Evolutionary conservation across 2,113 vertebrate species (phyloP).

Genomic region (Phylloscopus trochilus): DNA sequence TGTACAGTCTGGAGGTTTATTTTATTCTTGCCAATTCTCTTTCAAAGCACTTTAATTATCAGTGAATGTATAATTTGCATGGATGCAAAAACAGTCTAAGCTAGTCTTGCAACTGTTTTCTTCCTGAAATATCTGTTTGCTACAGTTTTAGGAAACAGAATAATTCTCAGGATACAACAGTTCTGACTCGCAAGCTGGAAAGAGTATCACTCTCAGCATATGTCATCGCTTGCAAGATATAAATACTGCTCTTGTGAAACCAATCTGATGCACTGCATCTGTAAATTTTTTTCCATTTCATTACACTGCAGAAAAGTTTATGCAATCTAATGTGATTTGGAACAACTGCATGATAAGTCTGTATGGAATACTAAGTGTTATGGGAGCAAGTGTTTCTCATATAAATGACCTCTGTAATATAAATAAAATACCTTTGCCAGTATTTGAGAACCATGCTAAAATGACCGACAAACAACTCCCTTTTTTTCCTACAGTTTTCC

Average conservation of each 20-base stretch:
- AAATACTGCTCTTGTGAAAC: constrained; percentile 12
- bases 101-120: constrained; percentile 8
- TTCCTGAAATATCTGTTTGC: constrained; percentile 2
- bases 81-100: neutral
- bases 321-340: constrained; percentile 3
- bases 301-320: constrained; percentile 32
- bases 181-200: neutral
- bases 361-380: neutral
- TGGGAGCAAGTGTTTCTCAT: neutral
- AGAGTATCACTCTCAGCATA: neutral
- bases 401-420: neutral
- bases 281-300: neutral
- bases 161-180: neutral
- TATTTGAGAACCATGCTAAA: neutral
- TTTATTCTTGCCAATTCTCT: neutral
- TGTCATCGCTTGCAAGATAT: neutral
- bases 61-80: neutral
- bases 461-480: accelerated
- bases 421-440: neutral
- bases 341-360: neutral
- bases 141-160: constrained; percentile 5
- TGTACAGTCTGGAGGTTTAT: neutral
- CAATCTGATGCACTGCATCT: constrained; percentile 1
- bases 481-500: neutral
- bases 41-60: constrained; percentile 26